Evolutionary conservation across 2,113 vertebrate genomes (phyloP).

Genomic region (Dryoscopus gambensis): DNA sequence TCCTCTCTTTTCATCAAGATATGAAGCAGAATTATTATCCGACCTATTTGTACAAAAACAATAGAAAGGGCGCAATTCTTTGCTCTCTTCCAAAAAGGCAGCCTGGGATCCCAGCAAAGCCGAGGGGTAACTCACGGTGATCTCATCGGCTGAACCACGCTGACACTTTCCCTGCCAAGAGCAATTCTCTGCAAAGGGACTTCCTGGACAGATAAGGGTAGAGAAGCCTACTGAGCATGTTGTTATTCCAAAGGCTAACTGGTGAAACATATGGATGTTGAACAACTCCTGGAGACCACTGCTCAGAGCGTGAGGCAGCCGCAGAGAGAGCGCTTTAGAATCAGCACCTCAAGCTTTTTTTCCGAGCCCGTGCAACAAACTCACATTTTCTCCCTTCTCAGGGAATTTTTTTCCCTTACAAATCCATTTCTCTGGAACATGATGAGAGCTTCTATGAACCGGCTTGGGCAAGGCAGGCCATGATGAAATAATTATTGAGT

Average conservation of each 20-base stretch:
- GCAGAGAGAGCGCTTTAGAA: background rate
- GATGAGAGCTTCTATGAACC: background rate
- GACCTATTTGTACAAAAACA: background rate
- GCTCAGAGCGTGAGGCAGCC: background rate
- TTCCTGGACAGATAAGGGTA: constrained; percentile 43
- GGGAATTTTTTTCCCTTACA: background rate
- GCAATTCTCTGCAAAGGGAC: constrained; percentile 51
- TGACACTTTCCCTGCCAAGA: constrained; percentile 41
- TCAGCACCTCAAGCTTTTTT: background rate
- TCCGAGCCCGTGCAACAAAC: background rate
- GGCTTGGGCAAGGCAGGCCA: background rate
- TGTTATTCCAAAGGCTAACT: constrained; percentile 10
- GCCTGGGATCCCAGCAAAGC: background rate
- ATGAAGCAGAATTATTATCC: background rate
- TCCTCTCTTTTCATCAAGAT: background rate
- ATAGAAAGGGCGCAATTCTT: background rate
- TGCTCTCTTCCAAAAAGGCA: background rate
- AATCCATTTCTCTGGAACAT: background rate
- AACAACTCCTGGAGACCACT: background rate
- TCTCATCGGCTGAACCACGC: constrained; percentile 5
- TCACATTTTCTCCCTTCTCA: background rate
- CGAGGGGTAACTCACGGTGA: background rate
- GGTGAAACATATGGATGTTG: background rate
- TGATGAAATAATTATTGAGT: background rate
- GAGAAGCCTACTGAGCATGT: background rate